phyloP scores from a whole-genome alignment of 2,888 invertebrate genomes.

The Machimus atricapillus region DNA sequence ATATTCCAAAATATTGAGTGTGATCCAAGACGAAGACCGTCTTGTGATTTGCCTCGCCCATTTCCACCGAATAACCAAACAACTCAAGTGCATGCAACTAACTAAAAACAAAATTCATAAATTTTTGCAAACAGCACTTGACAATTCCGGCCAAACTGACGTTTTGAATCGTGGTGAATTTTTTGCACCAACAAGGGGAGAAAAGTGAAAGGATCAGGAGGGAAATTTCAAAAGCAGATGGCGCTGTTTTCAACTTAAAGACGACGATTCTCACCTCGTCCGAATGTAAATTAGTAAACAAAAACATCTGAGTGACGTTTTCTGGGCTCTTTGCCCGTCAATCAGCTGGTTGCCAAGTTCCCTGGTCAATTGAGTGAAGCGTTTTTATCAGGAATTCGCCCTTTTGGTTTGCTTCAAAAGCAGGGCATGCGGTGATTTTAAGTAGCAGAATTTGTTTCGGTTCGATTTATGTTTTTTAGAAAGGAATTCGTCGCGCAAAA shows the following conservation, averaged over 20 bases:
- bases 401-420: background rate
- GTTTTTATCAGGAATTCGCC: background rate
- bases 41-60: constrained; percentile 77
- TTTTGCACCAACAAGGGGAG: too few species aligned
- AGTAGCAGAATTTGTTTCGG: background rate
- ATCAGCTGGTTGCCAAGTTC: background rate
- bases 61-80: constrained; percentile 4
- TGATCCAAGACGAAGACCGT: constrained; percentile 96
- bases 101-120: background rate
- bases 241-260: background rate
- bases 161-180: background rate
- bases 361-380: background rate
- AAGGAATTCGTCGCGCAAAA: background rate
- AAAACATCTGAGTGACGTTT: background rate
- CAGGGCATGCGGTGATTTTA: background rate
- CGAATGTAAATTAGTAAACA: background rate
- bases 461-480: background rate
- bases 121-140: background rate
- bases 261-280: background rate
- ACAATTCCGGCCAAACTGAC: background rate
- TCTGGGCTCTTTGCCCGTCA: background rate
- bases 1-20: constrained; percentile 86
- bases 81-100: background rate
- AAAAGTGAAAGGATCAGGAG: too few species aligned
- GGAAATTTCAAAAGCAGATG: background rate